Conservation (phyloP, 2,888 invertebrate species). For the Falcaria lacertinaria region DNA sequence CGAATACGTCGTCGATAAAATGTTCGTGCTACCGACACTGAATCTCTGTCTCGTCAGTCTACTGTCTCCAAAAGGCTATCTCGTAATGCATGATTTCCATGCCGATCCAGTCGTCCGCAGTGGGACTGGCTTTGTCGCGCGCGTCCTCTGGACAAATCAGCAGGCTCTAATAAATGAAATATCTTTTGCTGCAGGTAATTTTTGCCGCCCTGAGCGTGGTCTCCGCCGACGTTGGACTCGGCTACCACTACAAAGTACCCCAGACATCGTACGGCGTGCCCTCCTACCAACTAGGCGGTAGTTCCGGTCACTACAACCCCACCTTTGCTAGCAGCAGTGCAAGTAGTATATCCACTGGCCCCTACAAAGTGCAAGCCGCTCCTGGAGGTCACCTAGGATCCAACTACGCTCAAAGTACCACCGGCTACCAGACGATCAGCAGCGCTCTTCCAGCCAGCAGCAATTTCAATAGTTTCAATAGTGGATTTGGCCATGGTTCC, state of each 20-base stretch:
- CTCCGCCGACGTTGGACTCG: constrained; percentile 53
- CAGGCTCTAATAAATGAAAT: constrained; percentile 21
- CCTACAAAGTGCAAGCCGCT: constrained; percentile 19
- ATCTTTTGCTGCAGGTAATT: constrained; percentile 48
- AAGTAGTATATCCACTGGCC: constrained; percentile 12
- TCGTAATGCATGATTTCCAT: too few relatives aligned
- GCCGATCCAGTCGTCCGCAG: too few relatives aligned
- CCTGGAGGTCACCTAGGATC: constrained; percentile 11
- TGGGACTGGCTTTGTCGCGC: too few relatives aligned
- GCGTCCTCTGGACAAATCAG: too few relatives aligned
- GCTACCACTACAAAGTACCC: constrained; percentile 64
- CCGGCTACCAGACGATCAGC: not conserved
- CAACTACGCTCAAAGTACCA: constrained; percentile 14
- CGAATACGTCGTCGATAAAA: too few relatives aligned
- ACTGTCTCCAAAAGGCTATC: too few relatives aligned
- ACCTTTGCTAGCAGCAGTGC: constrained; percentile 13
- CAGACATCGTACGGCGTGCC: constrained; percentile 64
- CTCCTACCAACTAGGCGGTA: constrained; percentile 37
- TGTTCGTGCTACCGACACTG: too few relatives aligned
- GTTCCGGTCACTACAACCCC: constrained; percentile 28
- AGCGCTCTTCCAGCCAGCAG: constrained; percentile 2
- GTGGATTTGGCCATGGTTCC: not conserved
- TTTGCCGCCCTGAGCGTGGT: constrained; percentile 43
- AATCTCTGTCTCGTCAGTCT: too few relatives aligned
- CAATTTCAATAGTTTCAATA: too few relatives aligned